A percentile compares a stretch with the other conserved stretches of the same genome.
These are phyloP conservation scores for Drosophila longiperda DNA, from an alignment of 2,888 invertebrate genomes.

Conservation along the genomic window DNA sequence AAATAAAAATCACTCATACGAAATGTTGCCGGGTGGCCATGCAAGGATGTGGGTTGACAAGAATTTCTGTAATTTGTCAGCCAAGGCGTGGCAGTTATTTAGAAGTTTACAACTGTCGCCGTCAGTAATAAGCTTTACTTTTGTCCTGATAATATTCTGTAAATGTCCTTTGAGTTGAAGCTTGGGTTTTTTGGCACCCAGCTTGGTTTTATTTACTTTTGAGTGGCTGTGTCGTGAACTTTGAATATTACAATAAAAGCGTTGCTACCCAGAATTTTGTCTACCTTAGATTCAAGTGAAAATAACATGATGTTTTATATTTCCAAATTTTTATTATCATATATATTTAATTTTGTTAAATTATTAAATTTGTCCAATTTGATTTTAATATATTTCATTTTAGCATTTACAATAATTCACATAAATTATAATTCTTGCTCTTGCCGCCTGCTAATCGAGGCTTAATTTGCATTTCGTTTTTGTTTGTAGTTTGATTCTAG, in stretches of 20 bases:
- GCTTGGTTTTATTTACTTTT: conserved; percentile 37
- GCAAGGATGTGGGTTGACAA: conserved; percentile 24
- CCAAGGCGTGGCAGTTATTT: conserved; percentile 63
- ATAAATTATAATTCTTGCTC: conserved; percentile 44
- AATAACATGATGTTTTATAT: conserved; percentile 3
- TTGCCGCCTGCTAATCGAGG: conserved; percentile 47
- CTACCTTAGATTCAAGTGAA: not conserved
- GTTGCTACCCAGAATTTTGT: not conserved
- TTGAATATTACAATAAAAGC: conserved; percentile 6
- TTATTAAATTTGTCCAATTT: conserved; percentile 43
- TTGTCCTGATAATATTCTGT: conserved; percentile 59
- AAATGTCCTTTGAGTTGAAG: conserved; percentile 59
- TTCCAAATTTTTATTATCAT: conserved; percentile 44
- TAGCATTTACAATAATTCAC: conserved; percentile 43
- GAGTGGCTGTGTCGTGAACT: conserved; percentile 29
- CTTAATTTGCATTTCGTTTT: conserved; percentile 42
- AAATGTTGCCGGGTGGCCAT: conserved; percentile 13
- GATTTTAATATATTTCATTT: conserved; percentile 46
- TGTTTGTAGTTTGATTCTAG: conserved; percentile 51
- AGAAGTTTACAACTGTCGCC: conserved; percentile 74
- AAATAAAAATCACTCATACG: conserved; percentile 82
- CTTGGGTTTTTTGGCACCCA: conserved; percentile 11
- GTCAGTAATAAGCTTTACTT: conserved; percentile 76
- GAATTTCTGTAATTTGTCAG: conserved; percentile 68
- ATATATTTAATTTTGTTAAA: conserved; percentile 28